A percentile compares a stretch with the other conserved stretches of the same genome.
phyloP scores from a whole-genome alignment of 2,113 vertebrate genomes.

The Malurus elegans region DNA sequence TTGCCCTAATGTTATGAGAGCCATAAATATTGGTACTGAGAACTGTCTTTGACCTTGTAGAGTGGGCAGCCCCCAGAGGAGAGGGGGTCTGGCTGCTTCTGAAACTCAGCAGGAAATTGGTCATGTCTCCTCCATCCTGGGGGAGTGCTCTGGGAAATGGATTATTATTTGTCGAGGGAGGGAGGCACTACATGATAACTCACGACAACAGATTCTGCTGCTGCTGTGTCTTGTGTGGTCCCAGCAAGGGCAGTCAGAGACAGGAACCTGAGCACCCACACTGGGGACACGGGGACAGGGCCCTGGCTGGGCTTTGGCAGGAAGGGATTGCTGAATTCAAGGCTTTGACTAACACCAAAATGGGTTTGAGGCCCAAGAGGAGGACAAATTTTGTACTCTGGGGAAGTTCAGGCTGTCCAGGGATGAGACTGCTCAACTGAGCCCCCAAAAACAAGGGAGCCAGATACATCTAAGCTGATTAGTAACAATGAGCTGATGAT shows the following conservation, averaged over 20 bases:
- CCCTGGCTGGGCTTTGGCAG: neutral
- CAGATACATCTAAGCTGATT: neutral
- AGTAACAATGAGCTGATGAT: neutral
- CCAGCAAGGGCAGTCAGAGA: neutral
- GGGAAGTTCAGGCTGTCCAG: neutral
- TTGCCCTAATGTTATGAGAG: neutral
- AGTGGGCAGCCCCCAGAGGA: neutral
- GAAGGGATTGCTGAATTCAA: neutral
- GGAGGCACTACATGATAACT: neutral
- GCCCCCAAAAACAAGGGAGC: neutral
- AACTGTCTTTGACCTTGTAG: neutral
- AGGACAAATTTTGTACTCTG: neutral
- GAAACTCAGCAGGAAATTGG: neutral
- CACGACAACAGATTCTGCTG: neutral
- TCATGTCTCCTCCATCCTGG: accelerated
- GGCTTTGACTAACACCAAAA: accelerated
- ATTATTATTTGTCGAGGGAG: neutral
- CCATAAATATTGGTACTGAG: neutral
- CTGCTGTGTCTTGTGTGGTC: neutral
- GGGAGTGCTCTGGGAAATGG: neutral
- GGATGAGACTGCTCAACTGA: neutral
- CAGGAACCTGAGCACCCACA: neutral
- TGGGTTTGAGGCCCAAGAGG: neutral
- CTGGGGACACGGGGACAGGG: neutral
- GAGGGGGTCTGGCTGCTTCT: neutral